Evolutionary conservation across 2,113 vertebrate species (phyloP), one percentile per base, ranked within the genome.

Genomic region (Gallinago undulata): DNA sequence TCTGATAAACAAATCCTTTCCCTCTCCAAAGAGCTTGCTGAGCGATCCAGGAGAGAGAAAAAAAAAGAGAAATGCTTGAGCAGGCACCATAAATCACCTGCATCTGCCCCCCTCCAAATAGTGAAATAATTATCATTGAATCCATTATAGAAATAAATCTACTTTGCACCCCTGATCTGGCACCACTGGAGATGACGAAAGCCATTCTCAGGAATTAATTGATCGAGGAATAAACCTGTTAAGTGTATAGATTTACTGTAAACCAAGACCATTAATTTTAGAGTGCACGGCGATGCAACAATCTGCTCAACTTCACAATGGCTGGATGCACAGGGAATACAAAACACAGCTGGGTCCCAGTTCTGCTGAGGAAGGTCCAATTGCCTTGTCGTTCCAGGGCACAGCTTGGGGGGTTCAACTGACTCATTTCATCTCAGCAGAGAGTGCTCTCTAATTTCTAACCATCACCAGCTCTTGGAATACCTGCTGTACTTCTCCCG

Each of bases 191-290:
- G 94, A 94, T 96, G 96, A 97, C 66, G 79, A 96, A 96, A 95
- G 88, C 95, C 93, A 87, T 97, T 94, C 95, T 84, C 93, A 90
- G 94, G 96, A 94, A 97, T 97, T 95, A 97, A 97, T 27, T 97
- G 97, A 97, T 97, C 41, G 21, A 95, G 96, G 96, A 95, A 97
- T 97, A 94, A 97, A 97, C 96, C 96, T 96, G 97, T 80, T 96
- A 85, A 94, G 77, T 19, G 87, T 90, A 97, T 95, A 92, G 97
- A 97, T 97, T 97, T 96, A 96, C 95, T 97, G 97, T 96, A 96
- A 96, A 94, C 43, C 95, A 90, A 67, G 91, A 17, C 92, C 69
- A 82, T 96, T 72, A 80, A 77, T 93, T 94, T 90, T 57, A 72
- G 80, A 81, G 83, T 5, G 72, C 2, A 1, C 4, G 11, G 53